A percentile compares a stretch with the other conserved stretches of the same genome.
These are phyloP conservation scores for Zaprionus obscuricornis DNA, from an alignment of 2,888 invertebrate species.

Conservation along the genomic window DNA sequence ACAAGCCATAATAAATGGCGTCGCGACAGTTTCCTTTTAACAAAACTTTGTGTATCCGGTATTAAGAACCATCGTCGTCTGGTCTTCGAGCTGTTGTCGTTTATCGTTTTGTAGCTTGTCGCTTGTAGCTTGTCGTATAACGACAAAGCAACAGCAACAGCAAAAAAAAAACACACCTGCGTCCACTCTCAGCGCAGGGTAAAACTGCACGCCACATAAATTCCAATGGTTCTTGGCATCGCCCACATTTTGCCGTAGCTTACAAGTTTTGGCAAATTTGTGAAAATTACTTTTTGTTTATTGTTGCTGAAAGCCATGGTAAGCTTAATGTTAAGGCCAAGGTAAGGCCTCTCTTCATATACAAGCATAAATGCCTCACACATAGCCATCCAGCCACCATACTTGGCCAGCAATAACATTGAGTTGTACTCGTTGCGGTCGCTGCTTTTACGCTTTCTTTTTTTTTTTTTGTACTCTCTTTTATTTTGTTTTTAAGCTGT, in stretches of 20 bases:
- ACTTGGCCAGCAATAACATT: conserved; percentile 58
- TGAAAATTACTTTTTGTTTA: conserved; percentile 82
- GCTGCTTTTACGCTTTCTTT: conserved; percentile 17
- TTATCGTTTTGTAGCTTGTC: neutral
- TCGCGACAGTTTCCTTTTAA: conserved; percentile 81
- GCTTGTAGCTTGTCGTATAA: conserved; percentile 54
- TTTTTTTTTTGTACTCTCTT: conserved; percentile 7
- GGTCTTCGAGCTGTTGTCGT: too few species aligned
- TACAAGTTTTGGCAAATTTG: conserved; percentile 82
- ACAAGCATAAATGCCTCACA: conserved; percentile 29
- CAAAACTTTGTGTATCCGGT: conserved; percentile 72
- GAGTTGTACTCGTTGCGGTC: conserved; percentile 55
- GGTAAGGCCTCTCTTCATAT: conserved; percentile 41
- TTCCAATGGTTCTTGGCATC: conserved; percentile 70
- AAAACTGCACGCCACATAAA: conserved; percentile 80
- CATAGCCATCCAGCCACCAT: conserved; percentile 5
- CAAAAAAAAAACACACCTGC: conserved; percentile 79
- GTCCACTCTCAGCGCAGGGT: conserved; percentile 72
- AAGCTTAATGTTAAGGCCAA: conserved; percentile 71
- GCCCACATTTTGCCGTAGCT: conserved; percentile 70
- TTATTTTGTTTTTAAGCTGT: conserved; percentile 33
- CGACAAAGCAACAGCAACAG: conserved; percentile 38
- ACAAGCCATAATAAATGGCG: conserved; percentile 80
- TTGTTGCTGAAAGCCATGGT: conserved; percentile 76
- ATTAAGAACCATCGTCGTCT: conserved; percentile 73